These are phyloP conservation scores for Microcebus griseorufus DNA, from an alignment of 2,113 vertebrate genomes.

Conservation along the genomic window DNA sequence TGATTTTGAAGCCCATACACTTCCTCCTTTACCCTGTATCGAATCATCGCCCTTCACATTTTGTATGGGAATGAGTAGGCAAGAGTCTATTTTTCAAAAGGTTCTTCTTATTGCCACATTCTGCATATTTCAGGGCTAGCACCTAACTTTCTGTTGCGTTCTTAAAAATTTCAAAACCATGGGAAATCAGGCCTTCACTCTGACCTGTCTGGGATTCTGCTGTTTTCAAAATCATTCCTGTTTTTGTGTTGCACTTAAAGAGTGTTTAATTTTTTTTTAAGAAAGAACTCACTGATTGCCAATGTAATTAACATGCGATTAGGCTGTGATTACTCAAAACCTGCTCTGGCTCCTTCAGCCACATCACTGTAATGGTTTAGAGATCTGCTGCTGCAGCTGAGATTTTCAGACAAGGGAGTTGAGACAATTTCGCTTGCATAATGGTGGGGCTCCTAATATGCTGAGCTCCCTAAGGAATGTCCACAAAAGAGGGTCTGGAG, in stretches of 20 bases:
- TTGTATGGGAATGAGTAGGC: not conserved
- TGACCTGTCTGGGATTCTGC: constrained; percentile 11
- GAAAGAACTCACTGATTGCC: constrained; percentile 57
- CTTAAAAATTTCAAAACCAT: not conserved
- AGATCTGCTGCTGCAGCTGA: not conserved
- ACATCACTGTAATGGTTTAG: not conserved
- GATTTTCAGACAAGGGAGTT: not conserved
- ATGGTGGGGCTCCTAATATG: not conserved
- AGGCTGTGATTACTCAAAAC: constrained; percentile 55
- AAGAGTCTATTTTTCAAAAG: not conserved
- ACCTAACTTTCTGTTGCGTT: constrained; percentile 37
- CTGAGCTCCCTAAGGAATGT: not conserved
- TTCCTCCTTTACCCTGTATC: not conserved
- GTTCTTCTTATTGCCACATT: not conserved
- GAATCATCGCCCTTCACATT: not conserved
- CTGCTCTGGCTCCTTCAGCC: not conserved
- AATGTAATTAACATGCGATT: constrained; percentile 58
- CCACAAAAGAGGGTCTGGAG: not conserved
- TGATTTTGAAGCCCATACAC: not conserved
- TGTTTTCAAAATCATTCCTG: constrained; percentile 40
- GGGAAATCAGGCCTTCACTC: not conserved
- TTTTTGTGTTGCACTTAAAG: constrained; percentile 42
- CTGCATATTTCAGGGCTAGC: not conserved
- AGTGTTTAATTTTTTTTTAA: not conserved
- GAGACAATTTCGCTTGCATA: not conserved